Conservation (phyloP, 30 jellyfish, hydroid and myxozoan genomes). For the Phacellophora camtschatica region DNA sequence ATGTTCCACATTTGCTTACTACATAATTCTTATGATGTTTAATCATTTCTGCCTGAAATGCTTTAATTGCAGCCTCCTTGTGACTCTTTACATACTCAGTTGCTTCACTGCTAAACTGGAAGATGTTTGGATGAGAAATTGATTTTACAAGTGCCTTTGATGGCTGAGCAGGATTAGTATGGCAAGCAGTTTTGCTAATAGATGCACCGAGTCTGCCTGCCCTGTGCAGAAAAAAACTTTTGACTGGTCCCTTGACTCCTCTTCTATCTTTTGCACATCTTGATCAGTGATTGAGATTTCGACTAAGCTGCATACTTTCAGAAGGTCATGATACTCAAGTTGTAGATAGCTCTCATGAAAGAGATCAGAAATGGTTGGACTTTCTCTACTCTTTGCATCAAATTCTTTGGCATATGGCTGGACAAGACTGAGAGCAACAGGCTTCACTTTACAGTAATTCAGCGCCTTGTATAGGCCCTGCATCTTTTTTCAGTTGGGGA, state of each 20-base stretch:
- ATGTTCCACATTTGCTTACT: slow-evolving; percentile 11
- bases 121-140: background rate
- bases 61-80: background rate
- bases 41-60: background rate
- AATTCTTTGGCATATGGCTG: background rate
- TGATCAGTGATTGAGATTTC: background rate
- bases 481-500: background rate
- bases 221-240: background rate
- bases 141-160: slow-evolving; percentile 1
- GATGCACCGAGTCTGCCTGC: background rate
- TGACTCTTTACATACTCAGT: background rate
- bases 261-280: background rate
- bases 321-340: background rate
- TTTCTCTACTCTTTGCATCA: background rate
- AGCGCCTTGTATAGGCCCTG: background rate
- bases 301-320: background rate
- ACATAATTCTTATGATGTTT: slow-evolving; percentile 1
- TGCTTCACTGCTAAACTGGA: background rate
- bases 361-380: background rate
- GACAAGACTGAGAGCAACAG: background rate
- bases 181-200: background rate
- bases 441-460: background rate
- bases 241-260: background rate
- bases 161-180: slow-evolving; percentile 1
- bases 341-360: background rate